Evolutionary conservation across 2,888 invertebrate species (phyloP), one percentile per base, ranked within the genome.

Genomic region (Nomada goodeniana): DNA sequence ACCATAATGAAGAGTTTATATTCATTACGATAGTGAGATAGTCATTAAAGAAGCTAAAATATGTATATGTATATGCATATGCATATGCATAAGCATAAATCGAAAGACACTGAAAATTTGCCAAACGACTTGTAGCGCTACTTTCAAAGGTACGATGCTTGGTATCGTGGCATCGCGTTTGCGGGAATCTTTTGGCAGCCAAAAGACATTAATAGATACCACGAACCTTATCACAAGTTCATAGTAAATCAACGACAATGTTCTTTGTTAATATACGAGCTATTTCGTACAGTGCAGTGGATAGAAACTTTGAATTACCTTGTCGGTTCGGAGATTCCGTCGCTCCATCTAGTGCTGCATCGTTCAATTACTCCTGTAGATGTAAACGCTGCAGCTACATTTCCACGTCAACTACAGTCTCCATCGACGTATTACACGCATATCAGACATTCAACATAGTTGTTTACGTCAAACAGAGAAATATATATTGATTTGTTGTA

Each of bases 271-370:
- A 61, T 61, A 55, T 13, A 29, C 13, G 0, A 47, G n/a, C 10
- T 0, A 64, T 42, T 70, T 18, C 2, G 23, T 18, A 26, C 15
- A 20, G 20, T 15, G 44, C 10, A 11, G 23, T 7, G 57, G 55
- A 61, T 71, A 20, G 0, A 47, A 63, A 52, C n/a, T 59, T 81
- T 52, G n/a, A 75, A 71, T 36, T 52, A 5, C 20, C 7, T 1
- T 52, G n/a, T 9, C 20, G 11, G 13, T 20, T 50, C 2, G 13
- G n/a, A 52, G 26, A 67, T 55, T 73, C 57, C 15, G 13, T 73
- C 23, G 29, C 75, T 2, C 74, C 83, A 83, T 83, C 83, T 83
- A 36, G 7, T 78, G 78, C 63, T 7, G 23, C 47, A 65, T 10
- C 2, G 23, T 26, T 20, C 29, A 82, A 69, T 29, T 57, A 75